Percentiles rank a stretch among this genome's conserved stretches.
Conservation (phyloP, 2,113 vertebrate species). For the Kryptolebias marmoratus region DNA sequence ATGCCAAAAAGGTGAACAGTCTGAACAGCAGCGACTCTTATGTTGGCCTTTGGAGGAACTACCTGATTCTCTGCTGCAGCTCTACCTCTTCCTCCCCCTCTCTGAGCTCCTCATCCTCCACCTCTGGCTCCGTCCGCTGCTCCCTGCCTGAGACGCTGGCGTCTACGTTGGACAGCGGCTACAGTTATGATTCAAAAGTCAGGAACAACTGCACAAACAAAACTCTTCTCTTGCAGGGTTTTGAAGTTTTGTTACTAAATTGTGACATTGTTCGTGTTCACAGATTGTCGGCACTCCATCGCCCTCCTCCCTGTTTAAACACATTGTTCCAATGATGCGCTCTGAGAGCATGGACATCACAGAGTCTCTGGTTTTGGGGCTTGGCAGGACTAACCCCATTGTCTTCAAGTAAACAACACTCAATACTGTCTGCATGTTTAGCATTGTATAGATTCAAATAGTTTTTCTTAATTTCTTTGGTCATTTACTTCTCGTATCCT, state of each 20-base stretch:
- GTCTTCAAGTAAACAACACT: slow-evolving; percentile 88
- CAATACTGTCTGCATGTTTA: neutral
- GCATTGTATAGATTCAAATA: neutral
- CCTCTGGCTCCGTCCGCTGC: slow-evolving; percentile 92
- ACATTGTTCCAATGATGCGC: slow-evolving; percentile 99
- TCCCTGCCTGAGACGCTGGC: slow-evolving; percentile 98
- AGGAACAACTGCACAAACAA: slow-evolving; percentile 22
- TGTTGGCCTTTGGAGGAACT: slow-evolving; percentile 97
- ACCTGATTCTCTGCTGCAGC: slow-evolving; percentile 98
- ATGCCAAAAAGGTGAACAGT: slow-evolving; percentile 96
- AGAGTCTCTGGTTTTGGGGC: slow-evolving; percentile 97
- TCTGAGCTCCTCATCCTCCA: slow-evolving; percentile 89
- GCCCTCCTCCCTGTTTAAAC: slow-evolving; percentile 97
- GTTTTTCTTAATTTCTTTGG: neutral
- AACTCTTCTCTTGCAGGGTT: neutral
- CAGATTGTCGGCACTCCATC: slow-evolving; percentile 97
- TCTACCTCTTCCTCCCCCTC: slow-evolving; percentile 87
- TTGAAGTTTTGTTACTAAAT: neutral
- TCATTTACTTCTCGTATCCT: slow-evolving; percentile 16
- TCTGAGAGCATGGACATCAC: slow-evolving; percentile 99
- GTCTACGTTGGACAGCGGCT: slow-evolving; percentile 97
- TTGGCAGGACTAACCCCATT: slow-evolving; percentile 98
- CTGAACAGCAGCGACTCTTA: slow-evolving; percentile 92
- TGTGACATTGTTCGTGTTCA: slow-evolving; percentile 19
- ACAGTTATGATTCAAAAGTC: slow-evolving; percentile 96